Conservation (phyloP, 2,797 vertebrate species). For the Oryzias sinensis region DNA sequence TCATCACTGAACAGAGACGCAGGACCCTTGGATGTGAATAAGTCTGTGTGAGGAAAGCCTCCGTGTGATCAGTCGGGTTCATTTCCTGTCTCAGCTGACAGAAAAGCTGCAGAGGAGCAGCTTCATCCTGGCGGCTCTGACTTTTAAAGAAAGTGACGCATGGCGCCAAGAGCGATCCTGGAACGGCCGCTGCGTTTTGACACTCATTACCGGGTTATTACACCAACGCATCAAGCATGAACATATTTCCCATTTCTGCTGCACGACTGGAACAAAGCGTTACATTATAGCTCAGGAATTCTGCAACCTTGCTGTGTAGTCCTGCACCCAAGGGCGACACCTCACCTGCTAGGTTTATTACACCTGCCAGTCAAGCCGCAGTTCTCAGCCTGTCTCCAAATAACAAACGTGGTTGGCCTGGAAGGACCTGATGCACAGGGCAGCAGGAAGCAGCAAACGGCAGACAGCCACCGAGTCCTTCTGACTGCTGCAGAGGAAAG, state of each 20-base stretch:
- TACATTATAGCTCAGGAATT: conserved; percentile 70
- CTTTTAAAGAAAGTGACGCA: conserved; percentile 51
- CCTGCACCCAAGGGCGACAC: conserved; percentile 70
- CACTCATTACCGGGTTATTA: conserved; percentile 74
- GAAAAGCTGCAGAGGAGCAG: conserved; percentile 38
- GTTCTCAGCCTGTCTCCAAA: conserved; percentile 54
- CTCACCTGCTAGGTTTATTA: conserved; percentile 74
- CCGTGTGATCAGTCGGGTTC: not conserved
- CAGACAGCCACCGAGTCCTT: conserved; percentile 60
- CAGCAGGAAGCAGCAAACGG: conserved; percentile 55
- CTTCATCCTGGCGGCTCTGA: conserved; percentile 30
- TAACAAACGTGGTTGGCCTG: conserved; percentile 56
- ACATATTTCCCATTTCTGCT: conserved; percentile 71
- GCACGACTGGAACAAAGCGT: conserved; percentile 70
- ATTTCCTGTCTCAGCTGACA: conserved; percentile 14
- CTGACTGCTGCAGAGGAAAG: conserved; percentile 40
- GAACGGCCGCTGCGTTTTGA: conserved; percentile 59
- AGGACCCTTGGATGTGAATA: not conserved
- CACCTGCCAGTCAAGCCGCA: conserved; percentile 72
- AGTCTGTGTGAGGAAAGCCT: not conserved
- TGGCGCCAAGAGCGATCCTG: conserved; percentile 67
- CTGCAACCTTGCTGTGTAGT: conserved; percentile 48
- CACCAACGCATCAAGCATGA: conserved; percentile 69
- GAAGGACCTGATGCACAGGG: conserved; percentile 40
- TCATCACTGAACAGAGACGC: not conserved